Conservation (phyloP, 2,888 invertebrate species). For the Crioceris asparagi region DNA sequence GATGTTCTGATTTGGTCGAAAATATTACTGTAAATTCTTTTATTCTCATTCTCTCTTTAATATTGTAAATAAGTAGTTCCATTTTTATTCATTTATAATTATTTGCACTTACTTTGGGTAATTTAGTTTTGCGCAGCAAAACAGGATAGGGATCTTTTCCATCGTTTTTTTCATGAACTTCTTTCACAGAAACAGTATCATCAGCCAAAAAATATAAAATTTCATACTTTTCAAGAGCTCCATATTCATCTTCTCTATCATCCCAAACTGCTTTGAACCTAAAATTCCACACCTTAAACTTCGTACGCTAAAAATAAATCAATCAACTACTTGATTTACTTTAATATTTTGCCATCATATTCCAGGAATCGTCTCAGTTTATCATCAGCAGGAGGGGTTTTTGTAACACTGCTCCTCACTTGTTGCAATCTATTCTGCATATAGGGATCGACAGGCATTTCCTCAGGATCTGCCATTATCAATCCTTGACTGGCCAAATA, state of each 20-base stretch:
- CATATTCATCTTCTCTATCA: slow-evolving; percentile 47
- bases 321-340: slow-evolving; percentile 17
- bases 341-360: no score
- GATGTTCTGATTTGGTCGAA: no score
- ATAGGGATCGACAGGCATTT: slow-evolving; percentile 61
- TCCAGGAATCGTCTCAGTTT: slow-evolving; percentile 38
- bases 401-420: slow-evolving; percentile 26
- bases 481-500: slow-evolving; percentile 77
- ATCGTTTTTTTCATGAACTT: slow-evolving; percentile 58
- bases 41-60: no score
- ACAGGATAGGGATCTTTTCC: slow-evolving; percentile 69
- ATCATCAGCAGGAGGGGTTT: slow-evolving; percentile 40
- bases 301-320: slow-evolving; percentile 3
- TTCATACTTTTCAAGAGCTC: slow-evolving; percentile 53
- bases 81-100: no score
- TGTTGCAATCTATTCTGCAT: slow-evolving; percentile 42
- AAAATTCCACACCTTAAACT: slow-evolving; percentile 7
- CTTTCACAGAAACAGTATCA: slow-evolving; percentile 68
- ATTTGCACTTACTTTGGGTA: slow-evolving; percentile 63
- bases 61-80: no score
- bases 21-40: no score
- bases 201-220: slow-evolving; percentile 72
- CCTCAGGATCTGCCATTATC: slow-evolving; percentile 57
- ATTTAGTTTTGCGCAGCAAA: slow-evolving; percentile 61
- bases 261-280: slow-evolving; percentile 62